phyloP scores from a whole-genome alignment of 2,113 vertebrate species.

The cat (Felis catus) region DNA sequence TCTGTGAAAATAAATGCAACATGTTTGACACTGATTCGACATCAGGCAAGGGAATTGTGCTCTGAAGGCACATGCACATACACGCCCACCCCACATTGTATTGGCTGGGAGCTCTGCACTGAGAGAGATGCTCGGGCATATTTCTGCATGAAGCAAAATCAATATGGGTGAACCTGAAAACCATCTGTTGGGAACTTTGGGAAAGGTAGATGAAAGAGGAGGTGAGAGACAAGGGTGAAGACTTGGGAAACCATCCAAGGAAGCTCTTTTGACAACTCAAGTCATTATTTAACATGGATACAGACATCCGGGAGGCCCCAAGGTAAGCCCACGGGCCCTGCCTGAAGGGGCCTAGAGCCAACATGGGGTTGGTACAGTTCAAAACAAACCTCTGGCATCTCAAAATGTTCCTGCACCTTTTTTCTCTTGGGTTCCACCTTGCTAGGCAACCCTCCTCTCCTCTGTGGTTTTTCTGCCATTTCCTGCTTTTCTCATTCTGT shows the following conservation, averaged over 20 bases:
- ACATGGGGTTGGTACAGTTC: neutral
- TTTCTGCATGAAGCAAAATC: constrained; percentile 60
- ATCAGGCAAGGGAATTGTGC: neutral
- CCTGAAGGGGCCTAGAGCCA: neutral
- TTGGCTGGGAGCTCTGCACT: neutral
- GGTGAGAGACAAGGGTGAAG: neutral
- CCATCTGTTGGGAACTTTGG: constrained; percentile 14
- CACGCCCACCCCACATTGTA: neutral
- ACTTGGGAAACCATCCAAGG: constrained; percentile 46
- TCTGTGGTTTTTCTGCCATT: constrained; percentile 18
- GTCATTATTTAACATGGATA: constrained; percentile 23
- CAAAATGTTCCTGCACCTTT: neutral
- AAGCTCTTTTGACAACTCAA: neutral
- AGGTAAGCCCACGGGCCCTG: neutral
- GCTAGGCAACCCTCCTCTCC: neutral
- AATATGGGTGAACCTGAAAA: constrained; percentile 17
- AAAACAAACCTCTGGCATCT: constrained; percentile 37
- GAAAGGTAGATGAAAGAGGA: constrained; percentile 37
- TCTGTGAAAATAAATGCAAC: constrained; percentile 47
- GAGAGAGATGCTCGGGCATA: neutral
- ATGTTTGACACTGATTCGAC: constrained; percentile 10
- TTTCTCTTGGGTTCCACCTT: neutral
- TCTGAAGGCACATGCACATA: neutral
- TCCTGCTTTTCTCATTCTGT: constrained; percentile 29
- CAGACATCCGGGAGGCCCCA: neutral